Base-by-base conservation (phyloP, 2,888 invertebrate species). In the Lepas anatifera region DNA sequence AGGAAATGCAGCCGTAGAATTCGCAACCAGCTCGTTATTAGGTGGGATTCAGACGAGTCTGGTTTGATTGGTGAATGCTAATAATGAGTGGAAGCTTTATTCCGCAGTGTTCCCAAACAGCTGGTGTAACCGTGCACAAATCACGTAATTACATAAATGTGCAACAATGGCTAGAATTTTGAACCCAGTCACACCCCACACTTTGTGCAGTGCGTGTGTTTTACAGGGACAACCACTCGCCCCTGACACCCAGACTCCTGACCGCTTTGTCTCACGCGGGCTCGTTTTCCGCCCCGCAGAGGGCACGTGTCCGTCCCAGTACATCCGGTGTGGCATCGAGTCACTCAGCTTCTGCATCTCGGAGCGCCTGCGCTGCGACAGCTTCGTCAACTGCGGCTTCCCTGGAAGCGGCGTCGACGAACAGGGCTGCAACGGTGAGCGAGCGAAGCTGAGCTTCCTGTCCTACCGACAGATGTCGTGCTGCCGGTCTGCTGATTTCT, bases 371-470 rank as follows among this genome's bases (percentile, higher is more conserved):
- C 58, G 58, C 32, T 58, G 58, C 35, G 58, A 58, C 35, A 32
- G 22, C 58, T 58, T 35, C 58, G 22, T 58, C 58, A 58, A 58
- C 58, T 58, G 58, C 58, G 58, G 58, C 32, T 58, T 58, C 35
- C 58, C 58, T 35, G n/a, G 58, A 18, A 58, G 58, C 32, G 58
- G 58, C 6, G 58, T 58, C 13, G 58, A 58, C 7, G 58, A 58
- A 35, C 18, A 58, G 58, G 58, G 58, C 8, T 58, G 58, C 58
- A 18, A 7, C 22, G 35, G 48, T 48, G 25, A 25, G 58, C n/a
- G n/a, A n/a, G n/a, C n/a, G n/a, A n/a, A n/a, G n/a, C n/a, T n/a
- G 29, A 25, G 46, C 6, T 13, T n/a, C 2, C 46, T n/a, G 22
- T 7, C 7, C 46, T 46, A 2, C 46, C 13, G 3, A 2, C 46